phyloP scores from a whole-genome alignment of 2,113 vertebrate species.

The Pedionomus torquatus region DNA sequence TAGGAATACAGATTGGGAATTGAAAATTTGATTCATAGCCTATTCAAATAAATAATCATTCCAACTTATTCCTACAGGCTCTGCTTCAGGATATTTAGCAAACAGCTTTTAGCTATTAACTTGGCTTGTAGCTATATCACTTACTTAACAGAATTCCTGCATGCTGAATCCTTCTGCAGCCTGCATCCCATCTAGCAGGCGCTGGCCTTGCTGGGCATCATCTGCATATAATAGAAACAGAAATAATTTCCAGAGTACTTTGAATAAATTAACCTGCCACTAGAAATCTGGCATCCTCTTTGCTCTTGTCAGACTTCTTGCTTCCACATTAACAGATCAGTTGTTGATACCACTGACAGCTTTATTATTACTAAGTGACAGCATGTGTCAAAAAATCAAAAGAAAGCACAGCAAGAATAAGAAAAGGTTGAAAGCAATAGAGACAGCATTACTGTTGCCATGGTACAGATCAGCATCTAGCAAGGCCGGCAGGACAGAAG shows the following conservation, averaged over 20 bases:
- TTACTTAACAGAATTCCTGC: not conserved
- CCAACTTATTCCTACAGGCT: not conserved
- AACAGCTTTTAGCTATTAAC: not conserved
- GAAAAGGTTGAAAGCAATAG: conserved; percentile 26
- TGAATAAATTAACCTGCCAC: not conserved
- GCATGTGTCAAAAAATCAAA: conserved; percentile 21
- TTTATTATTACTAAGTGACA: conserved; percentile 36
- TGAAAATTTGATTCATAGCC: not conserved
- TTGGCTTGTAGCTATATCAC: not conserved
- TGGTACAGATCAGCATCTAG: not conserved
- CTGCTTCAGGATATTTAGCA: not conserved
- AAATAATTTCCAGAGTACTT: not conserved
- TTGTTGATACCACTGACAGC: not conserved
- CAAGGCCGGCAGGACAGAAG: not conserved
- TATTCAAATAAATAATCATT: conserved; percentile 24
- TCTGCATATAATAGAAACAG: not conserved
- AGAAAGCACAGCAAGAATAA: not conserved
- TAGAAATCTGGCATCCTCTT: not conserved
- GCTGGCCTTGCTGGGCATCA: not conserved
- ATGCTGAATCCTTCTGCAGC: not conserved
- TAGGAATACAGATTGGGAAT: not conserved
- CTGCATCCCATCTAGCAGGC: not conserved
- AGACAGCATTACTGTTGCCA: not conserved
- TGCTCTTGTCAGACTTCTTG: not conserved
- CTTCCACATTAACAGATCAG: not conserved